Percentiles rank a stretch among this genome's conserved stretches.
These are phyloP conservation scores for human DNA, from an alignment of 2,113 vertebrate species.

Conservation along the genomic window DNA sequence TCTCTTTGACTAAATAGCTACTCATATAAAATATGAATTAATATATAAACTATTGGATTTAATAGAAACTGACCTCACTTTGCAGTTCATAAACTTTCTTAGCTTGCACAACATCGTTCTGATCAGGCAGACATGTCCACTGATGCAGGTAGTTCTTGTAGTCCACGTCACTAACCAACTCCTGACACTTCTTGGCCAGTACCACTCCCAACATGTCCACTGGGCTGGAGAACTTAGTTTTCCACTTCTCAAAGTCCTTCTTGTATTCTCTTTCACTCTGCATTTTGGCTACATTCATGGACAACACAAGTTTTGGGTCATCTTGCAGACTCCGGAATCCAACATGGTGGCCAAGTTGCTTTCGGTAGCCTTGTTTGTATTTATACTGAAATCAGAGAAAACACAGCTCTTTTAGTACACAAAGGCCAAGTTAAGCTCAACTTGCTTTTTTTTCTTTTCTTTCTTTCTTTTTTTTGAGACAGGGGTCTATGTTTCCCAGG, in stretches of 20 bases:
- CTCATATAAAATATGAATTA: neutral
- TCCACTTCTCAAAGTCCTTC: conserved; percentile 93
- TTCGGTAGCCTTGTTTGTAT: conserved; percentile 93
- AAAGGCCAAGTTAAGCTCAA: neutral
- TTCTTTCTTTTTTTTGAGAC: neutral
- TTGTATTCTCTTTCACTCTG: conserved; percentile 93
- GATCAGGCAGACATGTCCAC: conserved; percentile 93
- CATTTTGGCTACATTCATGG: conserved; percentile 91
- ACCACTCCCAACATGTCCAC: conserved; percentile 91
- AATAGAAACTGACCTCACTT: conserved; percentile 86
- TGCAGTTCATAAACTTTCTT: conserved; percentile 90
- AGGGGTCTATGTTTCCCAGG: neutral
- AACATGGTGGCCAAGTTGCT: conserved; percentile 93
- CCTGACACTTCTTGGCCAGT: conserved; percentile 92
- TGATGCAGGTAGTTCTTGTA: conserved; percentile 89
- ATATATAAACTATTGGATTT: neutral
- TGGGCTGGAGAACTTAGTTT: conserved; percentile 90
- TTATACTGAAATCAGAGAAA: conserved; percentile 86
- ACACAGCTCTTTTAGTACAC: neutral
- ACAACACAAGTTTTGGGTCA: conserved; percentile 91
- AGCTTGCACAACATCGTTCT: conserved; percentile 91
- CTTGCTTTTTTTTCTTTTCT: neutral
- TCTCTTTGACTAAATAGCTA: neutral
- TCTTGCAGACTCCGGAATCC: conserved; percentile 88
- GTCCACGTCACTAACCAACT: conserved; percentile 90